Evolutionary conservation across 2,797 vertebrate genomes (phyloP).

Genomic region (Vespertilio murinus): DNA sequence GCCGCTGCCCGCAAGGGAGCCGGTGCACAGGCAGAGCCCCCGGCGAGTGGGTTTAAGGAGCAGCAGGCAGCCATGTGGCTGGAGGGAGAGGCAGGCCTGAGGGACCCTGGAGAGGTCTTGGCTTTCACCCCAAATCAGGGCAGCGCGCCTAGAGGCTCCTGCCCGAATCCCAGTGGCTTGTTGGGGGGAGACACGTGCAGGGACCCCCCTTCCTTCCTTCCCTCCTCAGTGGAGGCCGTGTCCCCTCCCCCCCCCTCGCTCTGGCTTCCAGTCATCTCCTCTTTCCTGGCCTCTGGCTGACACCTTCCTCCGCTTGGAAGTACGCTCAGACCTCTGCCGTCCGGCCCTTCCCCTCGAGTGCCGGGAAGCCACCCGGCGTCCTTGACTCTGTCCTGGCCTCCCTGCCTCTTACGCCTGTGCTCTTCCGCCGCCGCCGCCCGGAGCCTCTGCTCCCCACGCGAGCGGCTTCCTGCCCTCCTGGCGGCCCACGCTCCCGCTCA

Average conservation of each 20-base stretch:
- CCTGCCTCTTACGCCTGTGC: neutral
- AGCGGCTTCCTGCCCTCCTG: neutral
- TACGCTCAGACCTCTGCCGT: neutral
- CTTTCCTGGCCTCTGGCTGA: neutral
- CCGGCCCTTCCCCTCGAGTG: neutral
- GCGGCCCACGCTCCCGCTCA: neutral
- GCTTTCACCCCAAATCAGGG: neutral
- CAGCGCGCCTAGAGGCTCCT: neutral
- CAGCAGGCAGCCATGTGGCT: neutral
- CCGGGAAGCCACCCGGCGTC: neutral
- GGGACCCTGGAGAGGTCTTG: neutral
- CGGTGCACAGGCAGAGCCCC: neutral
- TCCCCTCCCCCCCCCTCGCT: neutral
- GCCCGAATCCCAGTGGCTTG: neutral
- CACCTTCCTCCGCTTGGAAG: neutral
- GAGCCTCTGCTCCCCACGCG: neutral
- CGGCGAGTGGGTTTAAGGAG: neutral
- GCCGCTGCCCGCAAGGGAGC: neutral
- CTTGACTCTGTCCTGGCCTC: neutral
- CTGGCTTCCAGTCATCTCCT: neutral
- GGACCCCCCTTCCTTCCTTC: no score
- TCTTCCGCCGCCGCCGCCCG: neutral
- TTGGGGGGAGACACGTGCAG: neutral
- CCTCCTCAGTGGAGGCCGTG: neutral
- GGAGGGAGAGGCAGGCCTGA: neutral